phyloP scores from a whole-genome alignment of 2,797 vertebrate species.

The Scarus forsteni region DNA sequence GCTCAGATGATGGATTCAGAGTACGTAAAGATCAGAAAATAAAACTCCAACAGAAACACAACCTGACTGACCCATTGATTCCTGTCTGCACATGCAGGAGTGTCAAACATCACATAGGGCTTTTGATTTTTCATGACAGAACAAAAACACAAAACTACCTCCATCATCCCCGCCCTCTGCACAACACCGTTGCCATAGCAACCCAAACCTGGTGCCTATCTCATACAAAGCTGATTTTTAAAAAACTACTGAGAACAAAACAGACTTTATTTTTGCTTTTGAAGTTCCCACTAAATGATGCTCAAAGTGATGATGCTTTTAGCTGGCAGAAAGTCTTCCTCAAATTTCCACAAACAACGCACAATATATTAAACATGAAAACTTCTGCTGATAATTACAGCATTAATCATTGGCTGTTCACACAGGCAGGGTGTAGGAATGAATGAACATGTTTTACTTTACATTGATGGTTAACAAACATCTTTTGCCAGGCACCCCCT shows the following conservation, averaged over 20 bases:
- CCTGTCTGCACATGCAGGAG: conserved; percentile 39
- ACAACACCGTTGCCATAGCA: conserved; percentile 65
- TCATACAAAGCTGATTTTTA: conserved; percentile 42
- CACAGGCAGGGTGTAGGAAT: too few species aligned
- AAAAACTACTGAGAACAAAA: conserved; percentile 32
- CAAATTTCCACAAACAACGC: too few species aligned
- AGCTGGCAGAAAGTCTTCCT: too few species aligned
- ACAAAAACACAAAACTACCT: conserved; percentile 35
- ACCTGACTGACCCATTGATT: conserved; percentile 16
- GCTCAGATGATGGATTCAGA: conserved; percentile 22
- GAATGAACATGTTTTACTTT: too few species aligned
- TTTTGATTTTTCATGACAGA: conserved; percentile 31
- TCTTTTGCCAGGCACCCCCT: too few species aligned
- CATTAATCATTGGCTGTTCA: too few species aligned
- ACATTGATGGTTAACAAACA: too few species aligned
- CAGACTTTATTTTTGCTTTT: too few species aligned
- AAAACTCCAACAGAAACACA: neutral
- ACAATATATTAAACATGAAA: too few species aligned
- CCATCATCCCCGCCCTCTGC: conserved; percentile 23
- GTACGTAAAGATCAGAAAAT: conserved; percentile 15
- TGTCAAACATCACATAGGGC: conserved; percentile 30
- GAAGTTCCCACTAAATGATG: too few species aligned
- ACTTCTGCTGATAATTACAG: too few species aligned
- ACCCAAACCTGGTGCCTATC: conserved; percentile 49
- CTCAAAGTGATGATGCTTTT: too few species aligned